Percentiles rank a stretch among this genome's conserved stretches.
Conservation (phyloP, 30 jellyfish, hydroid and myxozoan genomes). For the Nemopilema nomurai region DNA sequence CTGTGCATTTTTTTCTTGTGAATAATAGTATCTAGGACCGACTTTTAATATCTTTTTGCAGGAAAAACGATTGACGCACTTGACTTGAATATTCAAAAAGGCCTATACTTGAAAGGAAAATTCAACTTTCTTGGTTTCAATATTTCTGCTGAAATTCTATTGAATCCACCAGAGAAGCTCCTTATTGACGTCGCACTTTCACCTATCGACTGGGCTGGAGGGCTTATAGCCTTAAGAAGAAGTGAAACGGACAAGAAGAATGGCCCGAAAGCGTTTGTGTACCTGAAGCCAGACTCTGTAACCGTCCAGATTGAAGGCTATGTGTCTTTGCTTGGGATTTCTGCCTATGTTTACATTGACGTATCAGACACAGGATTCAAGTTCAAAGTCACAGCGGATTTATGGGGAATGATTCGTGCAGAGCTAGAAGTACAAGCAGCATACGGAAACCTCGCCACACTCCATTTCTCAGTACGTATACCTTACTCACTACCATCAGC, state of each 20-base stretch:
- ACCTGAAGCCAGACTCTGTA: background rate
- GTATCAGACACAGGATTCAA: slow-evolving; percentile 55
- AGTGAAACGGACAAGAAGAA: slow-evolving; percentile 3
- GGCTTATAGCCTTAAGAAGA: slow-evolving; percentile 27
- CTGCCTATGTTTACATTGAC: background rate
- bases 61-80: slow-evolving; percentile 31
- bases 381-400: slow-evolving; percentile 1
- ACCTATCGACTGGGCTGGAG: slow-evolving; percentile 56
- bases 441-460: slow-evolving; percentile 14
- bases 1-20: background rate
- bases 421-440: slow-evolving; percentile 33
- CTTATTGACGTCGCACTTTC: slow-evolving; percentile 48
- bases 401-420: slow-evolving; percentile 8
- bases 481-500: background rate
- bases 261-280: slow-evolving; percentile 45
- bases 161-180: slow-evolving; percentile 14
- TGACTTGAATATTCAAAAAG: slow-evolving; percentile 10
- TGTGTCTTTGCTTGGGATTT: slow-evolving; percentile 31
- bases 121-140: slow-evolving; percentile 44
- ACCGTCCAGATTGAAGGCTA: slow-evolving; percentile 58
- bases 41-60: background rate
- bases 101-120: slow-evolving; percentile 48
- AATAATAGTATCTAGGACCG: background rate
- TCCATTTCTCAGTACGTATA: slow-evolving; percentile 42
- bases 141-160: slow-evolving; percentile 24